A percentile compares a stretch with the other conserved stretches of the same genome.
Conservation (phyloP, 2,113 vertebrate species). For the Thunnus thynnus region DNA sequence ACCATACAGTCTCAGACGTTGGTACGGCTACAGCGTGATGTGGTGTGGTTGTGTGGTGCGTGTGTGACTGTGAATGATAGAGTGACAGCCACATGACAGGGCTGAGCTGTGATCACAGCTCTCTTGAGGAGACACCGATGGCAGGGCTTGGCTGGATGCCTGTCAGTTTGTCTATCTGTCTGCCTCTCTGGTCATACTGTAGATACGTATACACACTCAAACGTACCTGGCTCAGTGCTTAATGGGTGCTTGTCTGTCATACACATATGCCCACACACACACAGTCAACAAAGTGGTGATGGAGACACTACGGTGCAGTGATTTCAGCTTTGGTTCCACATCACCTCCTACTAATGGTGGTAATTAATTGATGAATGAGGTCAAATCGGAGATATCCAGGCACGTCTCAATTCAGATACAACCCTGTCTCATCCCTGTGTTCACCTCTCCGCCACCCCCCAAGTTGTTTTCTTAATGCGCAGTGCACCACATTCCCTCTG, state of each 20-base stretch:
- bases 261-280: conserved; percentile 47
- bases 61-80: conserved; percentile 68
- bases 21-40: conserved; percentile 13
- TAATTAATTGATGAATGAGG: conserved; percentile 89
- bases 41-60: conserved; percentile 46
- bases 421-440: conserved; percentile 68
- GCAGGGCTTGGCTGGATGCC: conserved; percentile 68
- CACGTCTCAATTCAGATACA: conserved; percentile 84
- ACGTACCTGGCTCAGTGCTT: conserved; percentile 62
- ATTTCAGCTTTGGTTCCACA: conserved; percentile 84
- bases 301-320: conserved; percentile 70
- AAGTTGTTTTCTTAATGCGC: conserved; percentile 87
- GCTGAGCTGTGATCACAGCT: conserved; percentile 76
- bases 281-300: conserved; percentile 67
- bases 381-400: conserved; percentile 86
- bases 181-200: conserved; percentile 57
- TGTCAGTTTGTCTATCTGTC: conserved; percentile 76
- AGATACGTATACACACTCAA: conserved; percentile 45
- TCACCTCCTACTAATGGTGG: conserved; percentile 82
- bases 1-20: conserved; percentile 32
- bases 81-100: conserved; percentile 79
- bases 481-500: conserved; percentile 83
- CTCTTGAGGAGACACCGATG: conserved; percentile 67
- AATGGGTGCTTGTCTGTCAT: conserved; percentile 70
- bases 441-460: conserved; percentile 74